A percentile compares a stretch with the other conserved stretches of the same genome.
Evolutionary conservation across 1,140 invertebrate genomes (phyloP).

Genomic region (Drosophila grimshawi): DNA sequence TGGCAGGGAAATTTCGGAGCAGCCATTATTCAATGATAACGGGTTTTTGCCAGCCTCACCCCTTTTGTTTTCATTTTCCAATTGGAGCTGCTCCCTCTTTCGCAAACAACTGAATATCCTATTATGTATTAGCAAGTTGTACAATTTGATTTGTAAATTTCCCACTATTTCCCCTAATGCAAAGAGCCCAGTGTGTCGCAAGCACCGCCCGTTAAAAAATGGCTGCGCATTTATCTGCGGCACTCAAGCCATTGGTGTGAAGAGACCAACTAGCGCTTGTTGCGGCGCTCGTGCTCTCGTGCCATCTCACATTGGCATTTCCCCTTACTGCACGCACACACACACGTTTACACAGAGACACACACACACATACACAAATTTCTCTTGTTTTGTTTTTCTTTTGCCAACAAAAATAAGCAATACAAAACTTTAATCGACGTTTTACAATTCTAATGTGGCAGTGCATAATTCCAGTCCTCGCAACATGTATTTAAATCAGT

Average conservation of each 20-base stretch:
- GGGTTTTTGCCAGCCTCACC: not conserved
- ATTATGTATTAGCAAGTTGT: not conserved
- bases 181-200: conserved; percentile 18
- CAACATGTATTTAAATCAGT: conserved; percentile 55
- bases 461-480: conserved; percentile 45
- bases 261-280: conserved; percentile 22
- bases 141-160: conserved; percentile 45
- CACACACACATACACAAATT: conserved; percentile 6
- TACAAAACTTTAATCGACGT: conserved; percentile 74
- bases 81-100: not conserved
- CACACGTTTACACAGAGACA: not conserved
- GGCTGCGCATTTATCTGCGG: conserved; percentile 74
- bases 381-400: conserved; percentile 16
- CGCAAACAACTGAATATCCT: not conserved
- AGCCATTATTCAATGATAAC: not conserved
- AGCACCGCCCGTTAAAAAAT: conserved; percentile 76
- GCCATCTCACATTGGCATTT: conserved; percentile 24
- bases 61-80: too few species aligned
- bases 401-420: conserved; percentile 52
- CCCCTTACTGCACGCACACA: not conserved
- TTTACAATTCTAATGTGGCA: conserved; percentile 62
- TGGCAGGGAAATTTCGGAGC: conserved; percentile 7
- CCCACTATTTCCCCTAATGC: conserved; percentile 66
- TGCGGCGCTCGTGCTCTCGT: not conserved
- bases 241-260: conserved; percentile 25